A percentile compares a stretch with the other conserved stretches of the same genome.
These are phyloP conservation scores for Megaustenia siamemsis DNA, from an alignment of 2,888 invertebrate species.

Conservation along the genomic window DNA sequence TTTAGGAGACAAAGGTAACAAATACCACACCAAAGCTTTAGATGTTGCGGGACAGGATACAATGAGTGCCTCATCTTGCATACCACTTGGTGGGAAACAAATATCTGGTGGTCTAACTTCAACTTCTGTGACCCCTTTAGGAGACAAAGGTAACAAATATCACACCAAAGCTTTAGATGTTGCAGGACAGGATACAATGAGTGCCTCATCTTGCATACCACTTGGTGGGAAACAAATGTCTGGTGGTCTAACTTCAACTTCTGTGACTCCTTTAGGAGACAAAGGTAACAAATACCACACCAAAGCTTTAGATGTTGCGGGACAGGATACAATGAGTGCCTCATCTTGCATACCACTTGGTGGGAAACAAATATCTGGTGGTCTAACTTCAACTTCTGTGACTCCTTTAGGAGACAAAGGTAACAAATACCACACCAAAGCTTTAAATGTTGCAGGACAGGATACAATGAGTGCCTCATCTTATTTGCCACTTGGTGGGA, in stretches of 20 bases:
- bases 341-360: conserved; percentile 13
- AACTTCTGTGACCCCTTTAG: conserved; percentile 17
- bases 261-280: conserved; percentile 34
- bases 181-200: conserved; percentile 32
- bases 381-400: not conserved
- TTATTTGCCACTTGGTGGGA: not conserved
- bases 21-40: conserved; percentile 40
- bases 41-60: conserved; percentile 45
- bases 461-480: conserved; percentile 37
- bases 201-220: not conserved
- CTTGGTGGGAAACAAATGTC: not conserved
- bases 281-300: conserved; percentile 42
- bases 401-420: conserved; percentile 44
- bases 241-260: conserved; percentile 1
- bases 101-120: not conserved
- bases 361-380: no score
- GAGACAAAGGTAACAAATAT: conserved; percentile 40
- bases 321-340: conserved; percentile 27
- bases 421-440: conserved; percentile 35
- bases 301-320: conserved; percentile 42
- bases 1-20: conserved; percentile 45
- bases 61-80: conserved; percentile 33
- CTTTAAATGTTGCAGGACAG: conserved; percentile 39
- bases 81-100: conserved; percentile 9
- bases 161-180: conserved; percentile 47